These are phyloP conservation scores for Melinaea marsaeus DNA, from an alignment of 2,888 invertebrate genomes.

Conservation along the genomic window DNA sequence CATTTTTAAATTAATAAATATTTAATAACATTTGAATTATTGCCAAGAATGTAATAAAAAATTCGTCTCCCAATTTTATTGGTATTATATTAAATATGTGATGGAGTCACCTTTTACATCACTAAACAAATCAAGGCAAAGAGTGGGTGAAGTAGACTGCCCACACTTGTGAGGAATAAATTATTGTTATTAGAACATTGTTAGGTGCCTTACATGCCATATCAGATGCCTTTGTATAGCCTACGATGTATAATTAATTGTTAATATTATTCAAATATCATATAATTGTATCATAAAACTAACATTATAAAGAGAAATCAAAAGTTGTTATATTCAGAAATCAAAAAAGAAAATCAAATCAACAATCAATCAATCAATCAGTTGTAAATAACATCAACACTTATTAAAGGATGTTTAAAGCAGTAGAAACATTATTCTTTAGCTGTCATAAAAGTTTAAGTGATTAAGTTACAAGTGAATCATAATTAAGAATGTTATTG, in stretches of 20 bases:
- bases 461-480: too few species aligned
- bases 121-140: slow-evolving; percentile 63
- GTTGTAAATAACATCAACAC: too few species aligned
- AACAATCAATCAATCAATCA: too few species aligned
- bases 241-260: slow-evolving; percentile 39
- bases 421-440: too few species aligned
- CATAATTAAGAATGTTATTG: too few species aligned
- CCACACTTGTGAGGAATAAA: slow-evolving; percentile 71
- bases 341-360: too few species aligned
- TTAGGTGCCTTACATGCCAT: slow-evolving; percentile 62
- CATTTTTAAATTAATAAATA: background rate
- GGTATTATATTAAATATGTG: slow-evolving; percentile 19
- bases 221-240: slow-evolving; percentile 47
- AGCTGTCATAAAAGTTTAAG: too few species aligned
- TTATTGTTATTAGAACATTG: slow-evolving; percentile 67
- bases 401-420: too few species aligned
- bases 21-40: background rate
- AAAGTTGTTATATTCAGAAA: too few species aligned
- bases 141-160: slow-evolving; percentile 66
- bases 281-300: background rate
- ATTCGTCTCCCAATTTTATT: background rate
- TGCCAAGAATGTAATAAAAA: background rate
- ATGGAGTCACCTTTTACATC: slow-evolving; percentile 48
- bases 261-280: background rate
- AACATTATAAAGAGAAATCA: too few species aligned